Base-by-base conservation (phyloP, 2,888 invertebrate genomes). In the Callimorpha dominula region DNA sequence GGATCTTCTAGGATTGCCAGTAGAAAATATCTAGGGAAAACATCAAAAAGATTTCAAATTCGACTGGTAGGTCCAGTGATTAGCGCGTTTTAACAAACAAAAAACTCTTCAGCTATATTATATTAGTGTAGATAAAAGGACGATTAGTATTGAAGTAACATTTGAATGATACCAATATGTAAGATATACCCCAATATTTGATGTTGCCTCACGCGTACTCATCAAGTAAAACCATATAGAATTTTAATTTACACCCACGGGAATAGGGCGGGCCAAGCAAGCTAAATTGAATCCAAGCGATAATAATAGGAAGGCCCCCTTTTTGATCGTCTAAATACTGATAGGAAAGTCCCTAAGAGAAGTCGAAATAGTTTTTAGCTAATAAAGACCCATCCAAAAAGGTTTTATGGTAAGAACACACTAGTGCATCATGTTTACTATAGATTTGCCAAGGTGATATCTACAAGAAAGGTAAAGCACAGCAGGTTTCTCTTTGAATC, bases 231-330 rank as follows among this genome's bases (percentile, higher is more conserved):
- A 11, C 57, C 57, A 20, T 57, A 11, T 0, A 57, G 5, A 54
- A 54, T 20, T n/a, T n/a, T 20, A 20, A n/a, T 54, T 54, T 54
- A n/a, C 54, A n/a, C 11, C n/a, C 17, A 4, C 1, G 54, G 54
- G n/a, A 54, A 54, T 20, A 54, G 54, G n/a, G n/a, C n/a, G n/a
- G 54, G n/a, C 8, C 54, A 54, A n/a, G 54, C 54, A 54, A 31
- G 31, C 31, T 31, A 31, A 31, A 31, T 11, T 54, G 54, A 54
- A 54, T 54, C 9, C n/a, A 9, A 54, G n/a, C 54, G n/a, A 54
- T 54, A 54, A 54, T 54, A 54, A n/a, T 54, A n/a, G n/a, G 54
- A n/a, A 54, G n/a, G 54, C 54, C 11, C n/a, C 54, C 54, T 54
- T 20, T 54, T 54, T 9, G 17, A 54, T 54, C 54, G 11, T 11